These are phyloP conservation scores for Aphidoletes aphidimyza DNA, from an alignment of 2,888 invertebrate genomes.

Conservation along the genomic window DNA sequence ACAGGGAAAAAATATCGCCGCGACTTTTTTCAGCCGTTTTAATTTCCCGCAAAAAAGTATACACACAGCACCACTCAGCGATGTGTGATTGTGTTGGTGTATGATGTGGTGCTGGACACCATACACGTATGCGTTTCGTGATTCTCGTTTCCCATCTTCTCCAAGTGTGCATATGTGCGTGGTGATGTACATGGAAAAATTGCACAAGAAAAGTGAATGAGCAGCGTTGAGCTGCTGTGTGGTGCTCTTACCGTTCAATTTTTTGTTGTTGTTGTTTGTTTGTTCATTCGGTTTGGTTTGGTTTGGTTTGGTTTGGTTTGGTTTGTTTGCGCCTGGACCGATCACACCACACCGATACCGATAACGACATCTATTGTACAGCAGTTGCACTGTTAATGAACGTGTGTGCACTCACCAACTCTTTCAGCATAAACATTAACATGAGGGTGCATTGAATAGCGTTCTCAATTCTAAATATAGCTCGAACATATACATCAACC, in stretches of 20 bases:
- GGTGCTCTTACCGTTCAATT: not conserved
- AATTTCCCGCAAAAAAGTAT: slow-evolving; percentile 49
- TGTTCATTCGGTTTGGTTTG: not conserved
- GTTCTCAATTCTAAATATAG: not conserved
- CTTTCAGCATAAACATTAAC: not conserved
- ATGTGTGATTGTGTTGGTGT: no score
- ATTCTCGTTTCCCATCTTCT: slow-evolving; percentile 34
- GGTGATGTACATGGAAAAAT: slow-evolving; percentile 35
- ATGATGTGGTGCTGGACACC: slow-evolving; percentile 28
- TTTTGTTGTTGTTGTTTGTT: not conserved
- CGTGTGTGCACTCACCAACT: not conserved
- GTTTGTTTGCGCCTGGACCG: not conserved
- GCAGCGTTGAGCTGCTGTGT: not conserved
- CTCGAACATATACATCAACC: not conserved
- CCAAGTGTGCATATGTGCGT: slow-evolving; percentile 9
- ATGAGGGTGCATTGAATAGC: slow-evolving; percentile 25
- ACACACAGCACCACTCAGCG: no score
- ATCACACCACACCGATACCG: not conserved
- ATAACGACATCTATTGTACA: slow-evolving; percentile 38
- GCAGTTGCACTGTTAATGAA: not conserved
- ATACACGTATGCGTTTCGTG: not conserved
- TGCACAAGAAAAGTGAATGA: slow-evolving; percentile 15
- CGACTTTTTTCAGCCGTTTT: slow-evolving; percentile 52
- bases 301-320: not conserved
- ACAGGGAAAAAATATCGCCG: slow-evolving; percentile 43